Evolutionary conservation across 2,888 invertebrate species (phyloP).

Genomic region (Amphipyra berbera): DNA sequence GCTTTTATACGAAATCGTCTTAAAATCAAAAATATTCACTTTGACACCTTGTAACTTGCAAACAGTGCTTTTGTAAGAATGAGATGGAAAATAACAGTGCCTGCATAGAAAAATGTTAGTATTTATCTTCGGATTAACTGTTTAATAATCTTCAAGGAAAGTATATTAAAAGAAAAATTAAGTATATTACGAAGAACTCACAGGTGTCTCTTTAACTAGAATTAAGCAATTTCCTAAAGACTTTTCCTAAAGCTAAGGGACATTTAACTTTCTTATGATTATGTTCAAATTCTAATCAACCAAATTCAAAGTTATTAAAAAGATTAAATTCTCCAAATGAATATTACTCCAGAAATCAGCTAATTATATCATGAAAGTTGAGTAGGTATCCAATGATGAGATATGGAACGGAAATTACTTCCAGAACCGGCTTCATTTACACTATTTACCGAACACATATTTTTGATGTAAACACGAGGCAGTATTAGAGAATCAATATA

Average conservation of each 20-base stretch:
- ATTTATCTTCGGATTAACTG: background rate
- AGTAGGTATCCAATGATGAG: constrained; percentile 9
- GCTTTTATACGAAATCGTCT: constrained; percentile 15
- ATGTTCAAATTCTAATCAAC: constrained; percentile 17
- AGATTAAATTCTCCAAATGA: constrained; percentile 13
- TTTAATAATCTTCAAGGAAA: too few species aligned
- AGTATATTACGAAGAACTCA: too few species aligned
- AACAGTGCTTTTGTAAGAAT: constrained; percentile 22
- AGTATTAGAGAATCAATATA: constrained; percentile 68
- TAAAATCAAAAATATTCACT: constrained; percentile 35
- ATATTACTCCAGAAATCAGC: constrained; percentile 21
- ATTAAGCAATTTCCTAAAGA: too few species aligned
- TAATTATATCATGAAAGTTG: constrained; percentile 25
- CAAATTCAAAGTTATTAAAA: constrained; percentile 9
- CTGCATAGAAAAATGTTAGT: background rate
- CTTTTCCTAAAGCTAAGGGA: too few species aligned
- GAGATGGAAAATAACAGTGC: constrained; percentile 12
- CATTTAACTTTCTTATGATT: background rate
- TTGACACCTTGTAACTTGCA: constrained; percentile 23
- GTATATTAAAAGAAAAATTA: too few species aligned
- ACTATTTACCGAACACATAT: constrained; percentile 34
- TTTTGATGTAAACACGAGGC: constrained; percentile 44
- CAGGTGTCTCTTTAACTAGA: too few species aligned
- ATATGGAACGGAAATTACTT: constrained; percentile 25
- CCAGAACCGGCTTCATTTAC: constrained; percentile 28